These are phyloP conservation scores for Anomalospiza imberbis DNA, from an alignment of 2,797 vertebrate genomes.

Conservation along the genomic window DNA sequence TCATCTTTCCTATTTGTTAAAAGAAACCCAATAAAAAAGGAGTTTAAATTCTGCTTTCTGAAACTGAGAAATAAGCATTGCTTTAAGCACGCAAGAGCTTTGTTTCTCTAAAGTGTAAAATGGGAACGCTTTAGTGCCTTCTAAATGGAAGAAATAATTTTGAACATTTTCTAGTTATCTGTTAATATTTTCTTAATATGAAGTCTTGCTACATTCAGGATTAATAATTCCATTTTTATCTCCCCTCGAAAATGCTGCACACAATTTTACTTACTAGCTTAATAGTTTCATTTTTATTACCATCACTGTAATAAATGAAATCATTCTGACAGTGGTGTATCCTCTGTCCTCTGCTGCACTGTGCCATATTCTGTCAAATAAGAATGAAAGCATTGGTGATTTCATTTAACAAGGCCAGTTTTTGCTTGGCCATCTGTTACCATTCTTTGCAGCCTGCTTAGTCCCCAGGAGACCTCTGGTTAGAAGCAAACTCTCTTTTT, in stretches of 20 bases:
- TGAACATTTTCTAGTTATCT: background rate
- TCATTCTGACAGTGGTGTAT: background rate
- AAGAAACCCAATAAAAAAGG: background rate
- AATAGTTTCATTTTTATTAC: background rate
- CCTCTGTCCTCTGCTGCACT: background rate
- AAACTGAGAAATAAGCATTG: background rate
- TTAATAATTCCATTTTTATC: background rate
- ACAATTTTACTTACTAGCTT: background rate
- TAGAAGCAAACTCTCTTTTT: background rate
- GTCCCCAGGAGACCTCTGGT: slow-evolving; percentile 8
- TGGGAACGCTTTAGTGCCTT: background rate
- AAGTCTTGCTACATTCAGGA: background rate
- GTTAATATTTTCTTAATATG: background rate
- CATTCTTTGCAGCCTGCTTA: slow-evolving; percentile 1
- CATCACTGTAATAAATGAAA: background rate
- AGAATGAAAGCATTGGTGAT: background rate
- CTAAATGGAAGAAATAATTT: background rate
- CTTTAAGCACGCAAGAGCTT: background rate
- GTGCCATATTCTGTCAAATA: background rate
- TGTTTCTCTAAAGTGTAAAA: background rate
- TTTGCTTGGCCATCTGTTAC: slow-evolving; percentile 41
- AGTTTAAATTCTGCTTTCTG: background rate
- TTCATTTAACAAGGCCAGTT: background rate
- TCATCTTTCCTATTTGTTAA: background rate
- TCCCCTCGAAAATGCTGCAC: background rate